phyloP scores from a whole-genome alignment of 2,113 vertebrate genomes.

The Pavo muticus region DNA sequence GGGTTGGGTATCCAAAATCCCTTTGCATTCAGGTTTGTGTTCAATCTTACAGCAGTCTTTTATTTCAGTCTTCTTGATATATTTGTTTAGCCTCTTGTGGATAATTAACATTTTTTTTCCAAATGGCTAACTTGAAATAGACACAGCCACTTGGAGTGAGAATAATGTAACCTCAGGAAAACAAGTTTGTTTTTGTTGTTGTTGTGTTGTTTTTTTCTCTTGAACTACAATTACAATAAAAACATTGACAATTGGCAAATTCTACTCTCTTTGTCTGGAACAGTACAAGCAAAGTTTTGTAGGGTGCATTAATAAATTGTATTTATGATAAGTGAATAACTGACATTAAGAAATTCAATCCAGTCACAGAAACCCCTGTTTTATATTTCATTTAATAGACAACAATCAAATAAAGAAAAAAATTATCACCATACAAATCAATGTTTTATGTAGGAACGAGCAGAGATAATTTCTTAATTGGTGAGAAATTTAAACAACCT shows the following conservation, averaged over 20 bases:
- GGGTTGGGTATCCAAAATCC: background rate
- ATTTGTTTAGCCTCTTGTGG: background rate
- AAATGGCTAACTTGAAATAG: background rate
- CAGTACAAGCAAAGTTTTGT: background rate
- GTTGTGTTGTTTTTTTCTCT: background rate
- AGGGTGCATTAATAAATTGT: background rate
- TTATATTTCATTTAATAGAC: background rate
- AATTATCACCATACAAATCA: background rate
- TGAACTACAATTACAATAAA: background rate
- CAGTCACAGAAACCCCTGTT: background rate
- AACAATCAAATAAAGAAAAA: background rate
- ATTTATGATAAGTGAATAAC: background rate
- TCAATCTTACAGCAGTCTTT: background rate
- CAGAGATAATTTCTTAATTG: background rate
- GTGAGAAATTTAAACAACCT: background rate
- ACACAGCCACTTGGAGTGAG: background rate
- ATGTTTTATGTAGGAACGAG: background rate
- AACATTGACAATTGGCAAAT: background rate
- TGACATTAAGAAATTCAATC: background rate
- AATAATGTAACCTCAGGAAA: background rate
- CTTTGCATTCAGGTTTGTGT: fast-evolving
- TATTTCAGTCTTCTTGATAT: background rate
- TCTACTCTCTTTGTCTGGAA: background rate
- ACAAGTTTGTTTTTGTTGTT: background rate
- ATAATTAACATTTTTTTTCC: background rate